Base-by-base conservation (phyloP, 2,113 vertebrate species). In the Burhinus bistriatus region DNA sequence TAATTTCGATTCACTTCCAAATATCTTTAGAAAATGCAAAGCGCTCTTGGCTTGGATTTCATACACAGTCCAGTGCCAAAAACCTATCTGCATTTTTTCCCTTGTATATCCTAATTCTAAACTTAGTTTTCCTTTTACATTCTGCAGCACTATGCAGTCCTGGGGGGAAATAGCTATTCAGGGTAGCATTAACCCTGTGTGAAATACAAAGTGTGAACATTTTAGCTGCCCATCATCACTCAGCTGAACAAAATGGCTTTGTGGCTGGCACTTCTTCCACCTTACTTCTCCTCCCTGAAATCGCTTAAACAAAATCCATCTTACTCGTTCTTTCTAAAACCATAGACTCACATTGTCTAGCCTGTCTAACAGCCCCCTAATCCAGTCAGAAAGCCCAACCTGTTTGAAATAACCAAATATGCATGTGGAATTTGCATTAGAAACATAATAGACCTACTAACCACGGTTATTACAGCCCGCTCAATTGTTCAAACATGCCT, bases 1-100 rank as follows among this genome's bases (percentile, higher is more conserved):
- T 92, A 98, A 98, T 98, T 97, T 98, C 88, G 1, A 91, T 97
- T 95, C 87, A 77, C 75, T 97, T 98, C 98, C 98, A 98, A 98
- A 97, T 98, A 97, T 97, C 95, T 94, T 97, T 91, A 97, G 95
- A 98, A 98, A 98, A 98, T 95, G 91, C 97, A 96, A 97, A 97
- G 96, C 54, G 14, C 95, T 97, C 82, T 97, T 97, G 97, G 95
- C 96, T 87, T 93, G 88, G 66, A 49, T 95, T 97, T 94, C 81
- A 66, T 85, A 89, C 57, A 70, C 54, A 81, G 57, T 32, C 64
- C 49, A 65, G 86, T 96, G 97, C 98, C 98, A 98, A 97, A 96
- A 97, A 97, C 66, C 89, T 96, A 98, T 97, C 97, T 98, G 95
- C 95, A 97, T 98, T 98, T 97, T 97, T 98, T 91, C 76, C 95